Evolutionary conservation across 2,888 invertebrate species (phyloP), one percentile per base, ranked within the genome.

Genomic region (Drosophila merina): DNA sequence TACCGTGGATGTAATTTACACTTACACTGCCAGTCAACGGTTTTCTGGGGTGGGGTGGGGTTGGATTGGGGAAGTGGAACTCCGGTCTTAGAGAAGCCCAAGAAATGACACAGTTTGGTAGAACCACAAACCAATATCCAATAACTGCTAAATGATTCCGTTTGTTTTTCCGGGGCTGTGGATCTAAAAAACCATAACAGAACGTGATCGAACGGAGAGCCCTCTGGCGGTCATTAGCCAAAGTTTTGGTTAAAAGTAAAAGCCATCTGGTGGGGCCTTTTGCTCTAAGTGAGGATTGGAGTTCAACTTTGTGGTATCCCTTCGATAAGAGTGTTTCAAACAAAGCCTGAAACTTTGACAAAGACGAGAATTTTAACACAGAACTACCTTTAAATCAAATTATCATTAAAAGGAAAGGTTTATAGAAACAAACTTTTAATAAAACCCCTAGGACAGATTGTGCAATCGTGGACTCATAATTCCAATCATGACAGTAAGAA

Each of bases 1-100:
- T 74, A 82, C 82, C 82, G 88, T 85, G 51, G 58, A 63, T 83
- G 70, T 66, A 74, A 69, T 64, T 57, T 50, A 69, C 54, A 73
- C 48, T 68, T 54, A 51, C 49, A 54, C 47, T 55, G 20, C 20
- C 36, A 33, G 25, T 14, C 51, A 58, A 52, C 40, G 57, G 42
- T 42, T 49, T 28, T 50, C 9, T 12, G 14, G 33, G 26, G 25
- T 33, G 14, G 3, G 20, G 20, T 20, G 20, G 20, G 14, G 14
- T 14, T 1, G 14, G 1, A 1, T 12, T n/a, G 3, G 50, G 42
- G 38, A 38, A 45, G 64, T 55, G 58, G 59, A 72, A 75, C 74
- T 77, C 70, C 57, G 72, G 72, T 63, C 66, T 70, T 79, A 83
- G 71, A 70, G 78, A 75, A 77, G 82, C 77, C 75, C 57, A 26